Conservation (phyloP, 2,888 invertebrate species). For the Phortica okadai region DNA sequence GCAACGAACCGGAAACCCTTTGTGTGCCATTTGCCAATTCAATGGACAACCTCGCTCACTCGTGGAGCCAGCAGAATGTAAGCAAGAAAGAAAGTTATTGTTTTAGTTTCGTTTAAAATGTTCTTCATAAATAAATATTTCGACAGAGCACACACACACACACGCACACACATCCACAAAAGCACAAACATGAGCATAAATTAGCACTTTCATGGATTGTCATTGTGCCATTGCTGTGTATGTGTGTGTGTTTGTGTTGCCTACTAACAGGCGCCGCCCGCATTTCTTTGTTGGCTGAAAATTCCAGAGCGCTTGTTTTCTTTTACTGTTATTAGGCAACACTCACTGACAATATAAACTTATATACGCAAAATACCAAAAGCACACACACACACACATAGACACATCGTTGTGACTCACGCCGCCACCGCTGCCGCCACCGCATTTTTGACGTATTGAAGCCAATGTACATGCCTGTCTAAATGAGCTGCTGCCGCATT, state of each 20-base stretch:
- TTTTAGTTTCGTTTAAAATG: no score
- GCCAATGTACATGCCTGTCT: conserved; percentile 24
- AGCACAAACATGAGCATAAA: no score
- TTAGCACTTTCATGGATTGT: no score
- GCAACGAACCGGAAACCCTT: no score
- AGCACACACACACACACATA: conserved; percentile 29
- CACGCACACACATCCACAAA: no score
- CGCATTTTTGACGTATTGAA: conserved; percentile 54
- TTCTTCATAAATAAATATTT: no score
- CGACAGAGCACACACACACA: no score
- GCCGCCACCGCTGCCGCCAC: conserved; percentile 41
- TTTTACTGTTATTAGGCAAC: conserved; percentile 24
- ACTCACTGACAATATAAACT: conserved; percentile 30
- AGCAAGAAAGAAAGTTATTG: no score
- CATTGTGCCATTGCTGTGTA: conserved; percentile 61
- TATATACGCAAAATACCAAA: conserved; percentile 35
- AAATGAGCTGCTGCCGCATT: background rate
- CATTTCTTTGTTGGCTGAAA: background rate
- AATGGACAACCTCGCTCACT: no score
- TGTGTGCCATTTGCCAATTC: no score
- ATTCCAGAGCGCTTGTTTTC: background rate
- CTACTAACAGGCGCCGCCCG: background rate
- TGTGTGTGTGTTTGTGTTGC: background rate
- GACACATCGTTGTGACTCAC: background rate
- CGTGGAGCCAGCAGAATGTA: no score